phyloP scores from a whole-genome alignment of 2,888 invertebrate species.

The Beris morrisii region DNA sequence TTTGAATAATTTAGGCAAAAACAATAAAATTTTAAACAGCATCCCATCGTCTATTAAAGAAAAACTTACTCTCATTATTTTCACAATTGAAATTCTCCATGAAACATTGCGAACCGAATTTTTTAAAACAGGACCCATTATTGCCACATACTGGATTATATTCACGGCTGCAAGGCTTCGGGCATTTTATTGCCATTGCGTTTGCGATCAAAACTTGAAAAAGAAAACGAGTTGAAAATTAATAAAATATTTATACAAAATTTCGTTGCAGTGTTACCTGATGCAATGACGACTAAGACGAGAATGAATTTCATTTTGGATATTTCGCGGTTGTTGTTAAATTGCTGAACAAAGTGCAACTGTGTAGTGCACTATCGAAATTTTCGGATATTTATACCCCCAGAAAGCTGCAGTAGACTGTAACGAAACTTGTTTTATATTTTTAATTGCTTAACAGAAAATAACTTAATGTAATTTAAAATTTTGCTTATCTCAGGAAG shows the following conservation, averaged over 20 bases:
- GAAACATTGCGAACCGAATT: conserved; percentile 19
- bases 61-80: conserved; percentile 13
- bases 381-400: not conserved
- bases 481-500: no score
- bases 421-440: no score
- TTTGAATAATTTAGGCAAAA: not conserved
- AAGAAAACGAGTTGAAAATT: not conserved
- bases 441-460: no score
- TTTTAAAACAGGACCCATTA: conserved; percentile 23
- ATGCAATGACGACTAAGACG: not conserved
- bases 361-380: not conserved
- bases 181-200: conserved; percentile 13
- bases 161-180: conserved; percentile 23
- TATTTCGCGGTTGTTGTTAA: not conserved
- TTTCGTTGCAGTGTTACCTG: not conserved
- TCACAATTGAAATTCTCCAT: conserved; percentile 31
- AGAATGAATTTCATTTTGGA: conserved; percentile 5
- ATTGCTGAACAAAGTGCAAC: not conserved
- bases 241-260: not conserved
- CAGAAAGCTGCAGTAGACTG: no score
- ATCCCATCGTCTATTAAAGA: no score
- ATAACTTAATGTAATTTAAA: no score
- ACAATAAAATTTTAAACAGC: no score
- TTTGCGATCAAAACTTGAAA: not conserved
- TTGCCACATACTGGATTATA: conserved; percentile 28